Conservation (phyloP, 2,888 invertebrate genomes). For the Aleiodes testaceus region DNA sequence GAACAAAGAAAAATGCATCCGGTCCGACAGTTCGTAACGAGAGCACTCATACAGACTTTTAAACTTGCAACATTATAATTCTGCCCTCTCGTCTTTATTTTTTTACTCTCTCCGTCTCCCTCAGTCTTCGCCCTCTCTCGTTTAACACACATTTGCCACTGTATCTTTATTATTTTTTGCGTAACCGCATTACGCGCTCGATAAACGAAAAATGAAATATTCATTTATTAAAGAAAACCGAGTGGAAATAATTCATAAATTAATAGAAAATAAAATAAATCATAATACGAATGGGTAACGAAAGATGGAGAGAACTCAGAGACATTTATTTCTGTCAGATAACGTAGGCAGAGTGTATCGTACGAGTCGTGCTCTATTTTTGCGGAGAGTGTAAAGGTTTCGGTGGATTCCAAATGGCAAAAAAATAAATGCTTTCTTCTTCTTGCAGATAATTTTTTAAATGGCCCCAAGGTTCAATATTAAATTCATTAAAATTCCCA, state of each 20-base stretch:
- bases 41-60: slow-evolving; percentile 32
- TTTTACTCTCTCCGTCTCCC: slow-evolving; percentile 11
- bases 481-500: neutral
- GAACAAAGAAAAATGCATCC: slow-evolving; percentile 51
- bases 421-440: neutral
- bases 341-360: slow-evolving; percentile 56
- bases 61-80: slow-evolving; percentile 35
- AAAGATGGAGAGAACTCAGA: slow-evolving; percentile 27
- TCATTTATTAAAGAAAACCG: slow-evolving; percentile 40
- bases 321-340: slow-evolving; percentile 59
- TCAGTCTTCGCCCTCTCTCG: slow-evolving; percentile 41
- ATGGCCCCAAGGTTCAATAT: neutral
- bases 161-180: slow-evolving; percentile 59
- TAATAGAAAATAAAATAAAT: slow-evolving; percentile 20
- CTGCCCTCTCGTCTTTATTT: slow-evolving; percentile 18
- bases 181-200: slow-evolving; percentile 62
- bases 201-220: slow-evolving; percentile 53
- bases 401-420: slow-evolving; percentile 50
- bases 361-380: slow-evolving; percentile 55
- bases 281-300: neutral
- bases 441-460: neutral
- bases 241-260: slow-evolving; percentile 28
- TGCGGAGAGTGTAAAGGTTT: slow-evolving; percentile 54
- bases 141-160: slow-evolving; percentile 28
- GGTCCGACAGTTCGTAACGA: slow-evolving; percentile 33